A percentile compares a stretch with the other conserved stretches of the same genome.
Conservation (phyloP, 2,888 invertebrate genomes). For the Bombyx huttoni region DNA sequence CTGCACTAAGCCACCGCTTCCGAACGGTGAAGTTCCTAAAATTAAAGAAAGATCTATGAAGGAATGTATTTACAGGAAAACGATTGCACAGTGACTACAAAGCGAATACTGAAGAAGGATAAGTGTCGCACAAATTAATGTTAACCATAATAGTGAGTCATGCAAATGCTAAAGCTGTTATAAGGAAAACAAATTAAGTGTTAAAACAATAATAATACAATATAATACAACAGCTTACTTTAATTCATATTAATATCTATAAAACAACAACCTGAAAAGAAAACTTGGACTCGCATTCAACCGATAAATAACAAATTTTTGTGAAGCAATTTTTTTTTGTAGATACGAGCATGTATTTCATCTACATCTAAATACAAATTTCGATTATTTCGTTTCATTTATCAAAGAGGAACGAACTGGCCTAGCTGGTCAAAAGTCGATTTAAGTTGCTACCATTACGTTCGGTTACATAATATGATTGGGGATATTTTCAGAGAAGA, state of each 20-base stretch:
- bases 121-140: background rate
- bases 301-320: no score
- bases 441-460: no score
- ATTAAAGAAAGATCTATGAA: constrained; percentile 48
- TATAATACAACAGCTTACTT: background rate
- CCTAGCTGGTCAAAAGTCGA: no score
- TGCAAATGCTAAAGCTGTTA: background rate
- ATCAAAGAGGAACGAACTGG: no score
- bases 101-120: constrained; percentile 8
- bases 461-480: no score
- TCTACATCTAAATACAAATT: no score
- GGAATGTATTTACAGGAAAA: constrained; percentile 43
- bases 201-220: background rate
- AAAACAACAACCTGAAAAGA: no score
- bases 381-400: no score
- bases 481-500: no score
- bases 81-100: constrained; percentile 11
- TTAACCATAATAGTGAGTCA: constrained; percentile 2
- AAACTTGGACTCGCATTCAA: no score
- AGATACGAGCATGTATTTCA: no score
- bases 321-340: no score
- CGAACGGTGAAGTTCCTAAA: constrained; percentile 28
- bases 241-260: background rate
- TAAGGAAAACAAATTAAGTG: background rate
- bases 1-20: constrained; percentile 16